These are phyloP conservation scores for Cardinalis cardinalis DNA, from an alignment of 2,113 vertebrate genomes.

Conservation along the genomic window DNA sequence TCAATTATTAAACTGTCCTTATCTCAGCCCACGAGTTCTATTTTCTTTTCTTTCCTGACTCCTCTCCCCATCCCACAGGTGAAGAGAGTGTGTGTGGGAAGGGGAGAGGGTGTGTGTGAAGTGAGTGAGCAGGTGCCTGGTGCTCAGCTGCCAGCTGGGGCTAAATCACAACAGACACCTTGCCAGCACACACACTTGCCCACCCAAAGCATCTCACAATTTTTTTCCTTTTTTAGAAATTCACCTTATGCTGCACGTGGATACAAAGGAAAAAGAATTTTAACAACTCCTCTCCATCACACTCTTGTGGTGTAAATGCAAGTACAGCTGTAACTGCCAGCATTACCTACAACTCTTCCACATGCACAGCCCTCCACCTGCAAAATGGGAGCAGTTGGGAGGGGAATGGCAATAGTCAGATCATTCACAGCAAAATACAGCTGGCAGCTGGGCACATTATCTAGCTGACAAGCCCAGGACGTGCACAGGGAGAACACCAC, in stretches of 20 bases:
- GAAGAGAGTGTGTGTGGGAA: background rate
- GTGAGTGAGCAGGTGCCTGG: fast-evolving
- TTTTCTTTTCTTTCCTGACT: background rate
- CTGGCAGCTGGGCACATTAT: background rate
- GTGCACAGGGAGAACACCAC: fast-evolving
- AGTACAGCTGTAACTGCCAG: background rate
- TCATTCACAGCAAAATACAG: background rate
- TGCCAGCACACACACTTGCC: background rate
- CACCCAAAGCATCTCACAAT: background rate
- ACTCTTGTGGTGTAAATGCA: fast-evolving
- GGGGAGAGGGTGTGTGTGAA: background rate
- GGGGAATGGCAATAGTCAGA: background rate
- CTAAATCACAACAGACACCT: background rate
- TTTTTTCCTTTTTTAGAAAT: background rate
- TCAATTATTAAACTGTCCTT: background rate
- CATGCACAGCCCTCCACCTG: background rate
- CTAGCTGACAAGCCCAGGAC: background rate
- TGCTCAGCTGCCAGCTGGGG: background rate
- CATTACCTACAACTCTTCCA: background rate
- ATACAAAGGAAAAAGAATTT: background rate
- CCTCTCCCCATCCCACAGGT: background rate
- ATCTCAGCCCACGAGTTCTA: background rate
- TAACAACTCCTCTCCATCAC: background rate
- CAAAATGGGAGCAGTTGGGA: background rate
- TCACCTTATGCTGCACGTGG: background rate